These are phyloP conservation scores for Heliconius sara DNA, from an alignment of 2,888 invertebrate species.

Conservation along the genomic window DNA sequence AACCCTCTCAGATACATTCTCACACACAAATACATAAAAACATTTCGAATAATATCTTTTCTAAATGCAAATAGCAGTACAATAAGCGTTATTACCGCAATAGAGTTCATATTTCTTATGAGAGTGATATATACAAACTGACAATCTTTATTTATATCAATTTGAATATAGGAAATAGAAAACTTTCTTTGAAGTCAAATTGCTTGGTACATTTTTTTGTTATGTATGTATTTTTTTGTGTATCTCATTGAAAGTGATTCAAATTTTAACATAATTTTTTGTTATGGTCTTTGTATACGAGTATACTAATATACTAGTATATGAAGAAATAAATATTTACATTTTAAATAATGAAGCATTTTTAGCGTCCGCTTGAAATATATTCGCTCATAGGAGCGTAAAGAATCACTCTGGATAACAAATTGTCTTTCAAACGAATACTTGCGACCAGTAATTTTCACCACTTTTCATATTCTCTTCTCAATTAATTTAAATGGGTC, in stretches of 20 bases:
- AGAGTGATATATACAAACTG: neutral
- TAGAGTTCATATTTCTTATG: neutral
- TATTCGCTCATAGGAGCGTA: too few species aligned
- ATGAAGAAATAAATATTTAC: too few species aligned
- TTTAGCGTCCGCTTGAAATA: too few species aligned
- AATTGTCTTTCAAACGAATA: neutral
- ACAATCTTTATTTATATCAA: slow-evolving; percentile 10
- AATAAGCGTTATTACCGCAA: neutral
- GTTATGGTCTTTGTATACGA: too few species aligned
- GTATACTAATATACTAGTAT: too few species aligned
- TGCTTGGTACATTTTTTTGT: neutral
- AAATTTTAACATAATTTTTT: too few species aligned
- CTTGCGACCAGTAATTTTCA: neutral
- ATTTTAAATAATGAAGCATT: too few species aligned
- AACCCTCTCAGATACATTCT: neutral
- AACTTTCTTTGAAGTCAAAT: neutral
- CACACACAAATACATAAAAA: neutral
- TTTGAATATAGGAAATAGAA: slow-evolving; percentile 1
- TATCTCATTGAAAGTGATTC: too few species aligned
- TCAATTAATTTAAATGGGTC: slow-evolving; percentile 24
- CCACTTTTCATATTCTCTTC: neutral
- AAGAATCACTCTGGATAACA: too few species aligned
- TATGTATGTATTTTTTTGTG: too few species aligned
- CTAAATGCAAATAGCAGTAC: neutral
- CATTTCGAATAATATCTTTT: too few species aligned